Evolutionary conservation across 2,888 invertebrate genomes (phyloP), one percentile per base, ranked within the genome.

Genomic region (Blera fallax): DNA sequence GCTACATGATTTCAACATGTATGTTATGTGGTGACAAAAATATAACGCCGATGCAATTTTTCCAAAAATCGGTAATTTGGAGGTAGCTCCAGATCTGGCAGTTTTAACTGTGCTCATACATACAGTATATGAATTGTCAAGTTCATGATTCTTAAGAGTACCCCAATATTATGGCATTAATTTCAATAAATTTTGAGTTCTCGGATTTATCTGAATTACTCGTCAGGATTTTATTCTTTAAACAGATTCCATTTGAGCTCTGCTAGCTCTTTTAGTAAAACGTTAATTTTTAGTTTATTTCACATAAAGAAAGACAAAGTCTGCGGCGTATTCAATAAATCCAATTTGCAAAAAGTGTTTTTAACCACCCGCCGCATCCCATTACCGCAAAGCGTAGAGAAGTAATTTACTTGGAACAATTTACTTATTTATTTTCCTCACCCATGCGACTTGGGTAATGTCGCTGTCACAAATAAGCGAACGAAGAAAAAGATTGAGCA

Each of bases 271-370:
- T 1, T 21, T 10, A 56, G 27, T 3, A 43, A 16, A 29, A 43
- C 21, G 14, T 62, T 62, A 37, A 56, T 56, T 37, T 56, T 34
- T n/a, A 37, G 11, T 21, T 58, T 21, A 32, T 29, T 29, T 48
- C 11, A 64, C 45, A 11, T n/a, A 45, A 65, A 48, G 48, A 64
- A 64, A 64, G 21, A n/a, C 65, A 50, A 24, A 14, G 34, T 24
- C 24, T 14, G 34, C 10, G 24, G 24, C 29, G 34, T 50, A 34
- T 50, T 54, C 32, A 64, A 54, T 54, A 27, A 65, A 48, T 34
- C 65, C 24, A 76, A 76, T 65, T 65, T 58, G 65, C 65, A 43
- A 48, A 64, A 64, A 65, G 56, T 65, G 8, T 56, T 76, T 16
- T 18, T 27, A 43, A 62, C 32, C 62, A 24, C 14, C 16, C 32